phyloP scores from a whole-genome alignment of 1,140 invertebrate species.

The Nautilus pompilius region DNA sequence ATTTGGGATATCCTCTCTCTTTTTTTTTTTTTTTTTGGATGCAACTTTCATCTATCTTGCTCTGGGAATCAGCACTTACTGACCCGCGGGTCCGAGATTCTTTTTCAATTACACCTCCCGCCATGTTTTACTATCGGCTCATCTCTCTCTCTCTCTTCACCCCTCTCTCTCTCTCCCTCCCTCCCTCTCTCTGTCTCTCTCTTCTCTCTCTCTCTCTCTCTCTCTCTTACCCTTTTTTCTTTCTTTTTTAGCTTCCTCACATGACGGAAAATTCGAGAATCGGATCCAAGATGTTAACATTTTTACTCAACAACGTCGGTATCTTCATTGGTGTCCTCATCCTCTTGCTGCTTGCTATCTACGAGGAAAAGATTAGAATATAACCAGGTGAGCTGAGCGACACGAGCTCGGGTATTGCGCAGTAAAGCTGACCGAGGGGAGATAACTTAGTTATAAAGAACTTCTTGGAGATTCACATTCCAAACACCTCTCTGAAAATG shows the following conservation, averaged over 20 bases:
- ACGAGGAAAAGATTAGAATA: too few relatives aligned
- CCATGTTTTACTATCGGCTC: neutral
- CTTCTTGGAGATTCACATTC: too few relatives aligned
- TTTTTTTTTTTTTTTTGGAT: neutral
- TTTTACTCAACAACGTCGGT: too few relatives aligned
- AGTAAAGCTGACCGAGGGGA: too few relatives aligned
- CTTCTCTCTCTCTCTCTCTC: neutral
- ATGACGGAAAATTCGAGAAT: too few relatives aligned
- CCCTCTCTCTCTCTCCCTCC: neutral
- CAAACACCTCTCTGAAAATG: too few relatives aligned
- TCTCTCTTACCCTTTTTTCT: neutral
- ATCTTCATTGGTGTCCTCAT: too few relatives aligned
- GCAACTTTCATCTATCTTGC: neutral
- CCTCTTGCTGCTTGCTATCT: too few relatives aligned
- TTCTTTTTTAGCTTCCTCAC: neutral
- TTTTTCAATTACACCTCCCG: neutral
- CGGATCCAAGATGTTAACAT: too few relatives aligned
- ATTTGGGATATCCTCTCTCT: neutral
- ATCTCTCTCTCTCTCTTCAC: neutral
- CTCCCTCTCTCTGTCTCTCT: neutral
- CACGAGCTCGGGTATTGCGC: too few relatives aligned
- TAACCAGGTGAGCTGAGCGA: too few relatives aligned
- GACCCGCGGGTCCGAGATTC: neutral
- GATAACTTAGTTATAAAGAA: too few relatives aligned
- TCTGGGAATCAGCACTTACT: neutral